Evolutionary conservation across 2,888 invertebrate genomes (phyloP), one percentile per base, ranked within the genome.

Genomic region (Dicycla oo): DNA sequence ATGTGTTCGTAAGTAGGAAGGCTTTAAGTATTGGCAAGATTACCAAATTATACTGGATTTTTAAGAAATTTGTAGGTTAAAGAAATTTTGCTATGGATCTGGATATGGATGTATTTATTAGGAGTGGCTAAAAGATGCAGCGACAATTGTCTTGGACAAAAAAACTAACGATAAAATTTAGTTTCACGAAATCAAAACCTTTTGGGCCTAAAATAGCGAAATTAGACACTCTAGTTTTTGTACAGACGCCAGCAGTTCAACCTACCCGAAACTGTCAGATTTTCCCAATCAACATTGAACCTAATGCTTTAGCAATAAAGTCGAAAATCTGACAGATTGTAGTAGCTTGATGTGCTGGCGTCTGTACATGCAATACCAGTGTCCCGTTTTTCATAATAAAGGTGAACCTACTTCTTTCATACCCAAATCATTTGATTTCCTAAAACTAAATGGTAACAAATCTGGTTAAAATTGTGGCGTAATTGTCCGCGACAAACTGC

Each of bases 21-120:
- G 83, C 83, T 80, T 82, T 80, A 80, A 82, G 5, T 78, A 66
- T 78, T 54, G 72, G 49, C n/a, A 34, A 73, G 45, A 13, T 76
- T 34, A 70, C 23, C 61, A 62, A 67, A 53, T 47, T 64, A 71
- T 54, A 76, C 53, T 60, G 63, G 51, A 64, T 40, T 71, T 15
- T 26, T 76, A 49, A 67, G 47, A 57, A 57, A 51, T 53, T 75
- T 23, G 45, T 79, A 79, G 68, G 38, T 49, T 30, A 49, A 43
- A 20, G 15, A n/a, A 64, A 72, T 38, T 66, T n/a, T 40, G 20
- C 10, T 62, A 6, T 40, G 26, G 40, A 58, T 54, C 45, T n/a
- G n/a, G n/a, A n/a, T n/a, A 62, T 81, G 78, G 65, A 34, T 51
- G 61, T 34, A 30, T 45, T 20, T 38, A 38, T 38, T 1, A 58